Percentiles rank a stretch among this genome's conserved stretches.
Conservation (phyloP, 2,888 invertebrate species). For the Macrophya alboannulata region DNA sequence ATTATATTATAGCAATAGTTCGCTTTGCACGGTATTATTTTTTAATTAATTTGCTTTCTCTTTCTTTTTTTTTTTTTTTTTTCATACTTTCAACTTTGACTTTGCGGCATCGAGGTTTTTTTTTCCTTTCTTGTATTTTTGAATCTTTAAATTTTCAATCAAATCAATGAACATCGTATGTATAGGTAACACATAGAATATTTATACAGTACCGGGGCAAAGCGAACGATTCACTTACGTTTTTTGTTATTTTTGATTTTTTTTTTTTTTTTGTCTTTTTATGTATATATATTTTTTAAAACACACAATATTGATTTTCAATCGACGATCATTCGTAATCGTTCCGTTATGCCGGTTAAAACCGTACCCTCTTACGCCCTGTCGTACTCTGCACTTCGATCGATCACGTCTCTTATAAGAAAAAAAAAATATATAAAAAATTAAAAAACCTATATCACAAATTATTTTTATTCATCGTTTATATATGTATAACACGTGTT, state of each 20-base stretch:
- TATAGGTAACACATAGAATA: background rate
- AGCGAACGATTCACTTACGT: conserved; percentile 27
- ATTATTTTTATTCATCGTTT: background rate
- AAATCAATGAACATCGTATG: background rate
- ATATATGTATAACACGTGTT: background rate
- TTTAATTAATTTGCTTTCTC: background rate
- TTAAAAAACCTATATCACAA: background rate
- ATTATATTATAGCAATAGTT: conserved; percentile 31
- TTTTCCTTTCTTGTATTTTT: background rate
- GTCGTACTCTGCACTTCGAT: background rate
- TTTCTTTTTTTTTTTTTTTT: background rate
- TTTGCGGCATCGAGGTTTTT: no score
- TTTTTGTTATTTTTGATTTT: conserved; percentile 11
- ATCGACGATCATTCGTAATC: conserved; percentile 54
- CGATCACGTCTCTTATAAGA: background rate
- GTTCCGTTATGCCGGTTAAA: conserved; percentile 34
- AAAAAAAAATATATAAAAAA: background rate
- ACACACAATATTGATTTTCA: conserved; percentile 49
- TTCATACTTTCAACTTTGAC: background rate
- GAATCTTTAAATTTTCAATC: background rate
- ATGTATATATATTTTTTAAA: background rate
- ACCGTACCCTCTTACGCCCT: conserved; percentile 32
- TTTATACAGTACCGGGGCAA: background rate
- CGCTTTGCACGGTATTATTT: conserved; percentile 18
- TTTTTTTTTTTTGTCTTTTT: background rate